A percentile compares a stretch with the other conserved stretches of the same genome.
phyloP scores from a whole-genome alignment of 2,888 invertebrate genomes.

The Caenorhabditis macrosperma region DNA sequence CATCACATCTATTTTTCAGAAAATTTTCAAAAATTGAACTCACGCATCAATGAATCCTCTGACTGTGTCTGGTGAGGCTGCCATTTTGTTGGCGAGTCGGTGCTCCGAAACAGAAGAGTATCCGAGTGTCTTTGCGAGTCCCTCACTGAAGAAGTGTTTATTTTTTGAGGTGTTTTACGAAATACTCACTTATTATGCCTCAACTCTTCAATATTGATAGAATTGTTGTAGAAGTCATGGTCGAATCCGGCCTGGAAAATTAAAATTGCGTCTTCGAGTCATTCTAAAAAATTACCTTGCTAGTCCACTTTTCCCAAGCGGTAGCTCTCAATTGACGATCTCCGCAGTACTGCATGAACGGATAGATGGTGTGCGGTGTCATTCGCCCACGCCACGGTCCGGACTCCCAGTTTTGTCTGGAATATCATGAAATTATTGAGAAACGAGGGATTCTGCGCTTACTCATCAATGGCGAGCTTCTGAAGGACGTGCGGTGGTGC shows the following conservation, averaged over 20 bases:
- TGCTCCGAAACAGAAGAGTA: conserved; percentile 77
- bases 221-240: conserved; percentile 78
- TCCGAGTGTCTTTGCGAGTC: conserved; percentile 77
- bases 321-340: conserved; percentile 71
- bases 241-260: conserved; percentile 66
- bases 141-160: conserved; percentile 72
- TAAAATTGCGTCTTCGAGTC: background rate
- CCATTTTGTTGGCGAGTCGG: conserved; percentile 79
- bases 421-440: conserved; percentile 21
- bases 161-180: background rate
- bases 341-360: conserved; percentile 77
- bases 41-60: conserved; percentile 76
- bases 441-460: background rate
- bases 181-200: conserved; percentile 75
- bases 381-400: conserved; percentile 77
- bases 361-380: conserved; percentile 74
- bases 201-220: conserved; percentile 78
- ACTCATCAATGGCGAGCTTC: conserved; percentile 71
- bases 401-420: conserved; percentile 68
- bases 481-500: conserved; percentile 77
- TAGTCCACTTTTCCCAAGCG: conserved; percentile 77
- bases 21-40: conserved; percentile 35
- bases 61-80: conserved; percentile 77
- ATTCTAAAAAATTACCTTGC: conserved; percentile 54
- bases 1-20: no score